These are phyloP conservation scores for Microchrysa polita DNA, from an alignment of 2,888 invertebrate genomes.

Conservation along the genomic window DNA sequence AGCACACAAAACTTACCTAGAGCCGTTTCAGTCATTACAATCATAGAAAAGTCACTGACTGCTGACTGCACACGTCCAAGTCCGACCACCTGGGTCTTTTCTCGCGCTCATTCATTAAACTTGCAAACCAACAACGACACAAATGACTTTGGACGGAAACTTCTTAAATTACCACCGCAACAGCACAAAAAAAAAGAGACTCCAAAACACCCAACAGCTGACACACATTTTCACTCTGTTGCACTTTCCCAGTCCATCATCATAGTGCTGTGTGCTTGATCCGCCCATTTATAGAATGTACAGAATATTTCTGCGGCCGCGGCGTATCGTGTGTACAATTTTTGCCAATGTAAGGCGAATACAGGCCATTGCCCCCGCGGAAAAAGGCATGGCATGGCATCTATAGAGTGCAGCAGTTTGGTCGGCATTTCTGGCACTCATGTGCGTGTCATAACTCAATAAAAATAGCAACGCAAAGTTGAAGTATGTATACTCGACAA, in stretches of 20 bases:
- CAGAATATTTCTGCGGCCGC: too few relatives aligned
- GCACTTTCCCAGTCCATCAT: not conserved
- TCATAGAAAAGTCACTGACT: not conserved
- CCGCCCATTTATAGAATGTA: too few relatives aligned
- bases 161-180: slow-evolving; percentile 29
- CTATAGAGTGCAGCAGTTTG: not conserved
- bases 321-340: too few relatives aligned
- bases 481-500: slow-evolving; percentile 14
- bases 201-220: slow-evolving; percentile 21
- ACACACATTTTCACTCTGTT: slow-evolving; percentile 26
- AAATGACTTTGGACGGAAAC: not conserved
- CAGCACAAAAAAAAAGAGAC: slow-evolving; percentile 7
- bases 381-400: too few relatives aligned
- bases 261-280: too few relatives aligned
- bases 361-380: slow-evolving; percentile 13
- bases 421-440: slow-evolving; percentile 12
- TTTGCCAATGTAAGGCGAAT: too few relatives aligned
- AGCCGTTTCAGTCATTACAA: too few relatives aligned
- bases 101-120: slow-evolving; percentile 23
- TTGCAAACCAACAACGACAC: not conserved
- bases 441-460: slow-evolving; percentile 40
- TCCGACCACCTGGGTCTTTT: too few relatives aligned
- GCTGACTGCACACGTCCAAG: too few relatives aligned
- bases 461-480: slow-evolving; percentile 31
- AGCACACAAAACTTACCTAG: too few relatives aligned